A percentile compares a stretch with the other conserved stretches of the same genome.
These are phyloP conservation scores for Fregetta grallaria DNA, from an alignment of 2,113 vertebrate genomes.

Conservation along the genomic window DNA sequence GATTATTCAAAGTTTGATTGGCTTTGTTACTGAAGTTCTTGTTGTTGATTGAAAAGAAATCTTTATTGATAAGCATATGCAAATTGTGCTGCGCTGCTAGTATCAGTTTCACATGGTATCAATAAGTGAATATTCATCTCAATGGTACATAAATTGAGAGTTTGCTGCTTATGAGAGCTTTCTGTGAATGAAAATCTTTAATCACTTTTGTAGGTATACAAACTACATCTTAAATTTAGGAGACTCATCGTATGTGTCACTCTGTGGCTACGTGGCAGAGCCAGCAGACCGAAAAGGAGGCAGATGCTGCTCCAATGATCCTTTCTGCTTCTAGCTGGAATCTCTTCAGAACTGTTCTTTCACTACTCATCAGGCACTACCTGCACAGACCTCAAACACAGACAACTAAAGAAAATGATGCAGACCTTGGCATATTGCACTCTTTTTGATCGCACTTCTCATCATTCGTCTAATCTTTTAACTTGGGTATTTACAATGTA, in stretches of 20 bases:
- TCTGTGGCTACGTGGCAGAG: neutral
- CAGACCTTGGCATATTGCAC: neutral
- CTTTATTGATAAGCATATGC: neutral
- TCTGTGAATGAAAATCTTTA: neutral
- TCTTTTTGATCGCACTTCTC: neutral
- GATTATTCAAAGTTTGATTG: conserved; percentile 29
- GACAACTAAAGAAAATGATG: neutral
- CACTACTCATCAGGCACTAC: neutral
- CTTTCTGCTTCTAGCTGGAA: neutral
- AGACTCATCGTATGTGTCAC: neutral
- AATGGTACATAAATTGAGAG: neutral
- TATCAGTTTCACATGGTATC: neutral
- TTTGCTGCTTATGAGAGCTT: neutral
- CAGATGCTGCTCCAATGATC: neutral
- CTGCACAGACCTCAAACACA: neutral
- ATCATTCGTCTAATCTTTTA: neutral
- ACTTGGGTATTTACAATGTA: neutral
- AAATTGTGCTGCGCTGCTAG: neutral
- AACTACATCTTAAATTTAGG: neutral
- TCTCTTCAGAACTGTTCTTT: neutral
- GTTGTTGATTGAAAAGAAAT: neutral
- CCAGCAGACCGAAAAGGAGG: neutral
- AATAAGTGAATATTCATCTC: conserved; percentile 9
- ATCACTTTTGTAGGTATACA: neutral
- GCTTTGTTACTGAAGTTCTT: conserved; percentile 8